Percentiles rank a stretch among this genome's conserved stretches.
Conservation (phyloP, 2,888 invertebrate genomes). For the Deilephila porcellus region DNA sequence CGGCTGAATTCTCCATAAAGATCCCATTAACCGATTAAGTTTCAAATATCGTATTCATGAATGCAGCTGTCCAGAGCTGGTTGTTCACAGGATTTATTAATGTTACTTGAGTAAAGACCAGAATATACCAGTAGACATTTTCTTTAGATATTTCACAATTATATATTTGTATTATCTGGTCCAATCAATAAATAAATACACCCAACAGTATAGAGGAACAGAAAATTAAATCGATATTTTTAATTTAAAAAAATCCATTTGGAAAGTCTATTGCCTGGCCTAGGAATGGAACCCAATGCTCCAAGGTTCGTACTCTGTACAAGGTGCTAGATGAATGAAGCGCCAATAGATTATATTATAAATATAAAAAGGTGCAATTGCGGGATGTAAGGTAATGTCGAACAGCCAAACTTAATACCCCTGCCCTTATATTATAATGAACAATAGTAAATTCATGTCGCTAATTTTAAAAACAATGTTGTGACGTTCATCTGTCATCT, state of each 20-base stretch:
- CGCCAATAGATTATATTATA: background rate
- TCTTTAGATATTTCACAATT: background rate
- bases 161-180: background rate
- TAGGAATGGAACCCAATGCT: too few species aligned
- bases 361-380: background rate
- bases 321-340: too few species aligned
- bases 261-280: too few species aligned
- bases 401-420: too few species aligned
- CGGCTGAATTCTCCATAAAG: constrained; percentile 25
- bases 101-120: constrained; percentile 37
- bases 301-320: too few species aligned
- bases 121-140: constrained; percentile 11
- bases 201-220: background rate
- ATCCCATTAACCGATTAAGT: constrained; percentile 30
- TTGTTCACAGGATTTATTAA: constrained; percentile 50
- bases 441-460: too few species aligned
- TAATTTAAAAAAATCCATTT: too few species aligned
- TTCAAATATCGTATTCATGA: constrained; percentile 26
- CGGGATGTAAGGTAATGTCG: background rate
- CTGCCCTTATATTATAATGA: too few species aligned
- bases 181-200: too few species aligned
- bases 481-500: constrained; percentile 39
- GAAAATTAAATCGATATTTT: background rate
- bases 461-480: constrained; percentile 31
- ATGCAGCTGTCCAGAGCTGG: constrained; percentile 44